Base-by-base conservation (phyloP, 2,113 vertebrate genomes). In the Burhinus bistriatus region DNA sequence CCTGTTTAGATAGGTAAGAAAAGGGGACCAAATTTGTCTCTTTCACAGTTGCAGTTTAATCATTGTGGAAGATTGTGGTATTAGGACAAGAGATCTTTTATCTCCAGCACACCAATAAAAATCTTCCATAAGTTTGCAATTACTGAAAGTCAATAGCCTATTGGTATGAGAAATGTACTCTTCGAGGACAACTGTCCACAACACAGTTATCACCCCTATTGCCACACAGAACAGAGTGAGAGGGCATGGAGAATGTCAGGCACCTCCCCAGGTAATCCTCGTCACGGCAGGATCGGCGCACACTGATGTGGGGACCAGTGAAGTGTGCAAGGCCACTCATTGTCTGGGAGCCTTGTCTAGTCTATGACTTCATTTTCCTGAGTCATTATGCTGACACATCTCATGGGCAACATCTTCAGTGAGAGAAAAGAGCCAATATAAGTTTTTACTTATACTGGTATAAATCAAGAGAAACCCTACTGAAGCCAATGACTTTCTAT, bases 121-220 rank as follows among this genome's bases (percentile, higher is more conserved):
- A 89, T 97, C 90, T 94, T 95, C 90, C 45, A 76, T 92, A 86
- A 95, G 91, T 95, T 91, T 97, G 87, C 87, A 95, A 79, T 96
- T 95, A 96, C 95, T 96, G 92, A 79, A 97, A 91, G 96, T 95
- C 94, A 97, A 94, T 94, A 96, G 92, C 57, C 93, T 92, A 89
- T 72, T 76, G 95, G 88, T 92, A 95, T 87, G 89, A 95, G 96
- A 97, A 97, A 95, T 95, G 77, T 87, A 84, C 65, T 91, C 61
- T 96, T 95, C 0, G 17, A 95, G 95, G 87, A 92, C 89, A 69
- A 91, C 92, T 76, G 83, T 92, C 95, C 93, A 93, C 95, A 95
- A 96, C 91, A 87, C 76, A 95, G 88, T 93, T 82, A 92, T 97
- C 93, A 95, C 69, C 64, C 71, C 40, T 86, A 16, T 78, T 97